Percentiles rank a stretch among this genome's conserved stretches.
Conservation (phyloP, 2,113 vertebrate species). For the Platycercus adscitus region DNA sequence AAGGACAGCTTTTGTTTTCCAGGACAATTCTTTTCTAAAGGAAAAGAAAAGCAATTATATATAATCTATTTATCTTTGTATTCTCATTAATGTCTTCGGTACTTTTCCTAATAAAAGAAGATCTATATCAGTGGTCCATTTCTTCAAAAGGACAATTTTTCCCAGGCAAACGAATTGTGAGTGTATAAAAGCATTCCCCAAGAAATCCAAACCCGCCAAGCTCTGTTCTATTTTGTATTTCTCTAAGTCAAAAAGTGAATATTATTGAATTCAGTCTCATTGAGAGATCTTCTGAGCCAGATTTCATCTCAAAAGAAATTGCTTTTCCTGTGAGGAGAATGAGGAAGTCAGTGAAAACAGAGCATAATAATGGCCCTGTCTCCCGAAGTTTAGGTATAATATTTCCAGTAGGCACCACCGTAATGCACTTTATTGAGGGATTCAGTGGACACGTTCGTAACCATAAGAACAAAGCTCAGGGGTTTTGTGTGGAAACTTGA, state of each 20-base stretch:
- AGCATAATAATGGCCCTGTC: not conserved
- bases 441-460: not conserved
- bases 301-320: slow-evolving; percentile 6
- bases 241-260: not conserved
- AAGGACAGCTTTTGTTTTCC: not conserved
- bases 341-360: not conserved
- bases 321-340: not conserved
- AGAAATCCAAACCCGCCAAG: not conserved
- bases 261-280: not conserved
- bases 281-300: not conserved
- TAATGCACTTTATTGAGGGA: not conserved
- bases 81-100: not conserved
- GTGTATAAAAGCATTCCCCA: not conserved
- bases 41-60: not conserved
- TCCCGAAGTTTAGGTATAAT: not conserved
- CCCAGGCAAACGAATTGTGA: not conserved
- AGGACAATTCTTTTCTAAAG: not conserved
- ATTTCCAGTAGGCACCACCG: not conserved
- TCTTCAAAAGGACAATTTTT: not conserved
- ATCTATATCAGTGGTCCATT: not conserved
- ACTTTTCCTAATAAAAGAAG: not conserved
- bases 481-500: not conserved
- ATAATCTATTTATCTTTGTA: not conserved
- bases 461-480: slow-evolving; percentile 22
- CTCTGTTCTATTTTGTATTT: not conserved